Base-by-base conservation (phyloP, 1,140 invertebrate species). In the Hydropsyche tenuis region DNA sequence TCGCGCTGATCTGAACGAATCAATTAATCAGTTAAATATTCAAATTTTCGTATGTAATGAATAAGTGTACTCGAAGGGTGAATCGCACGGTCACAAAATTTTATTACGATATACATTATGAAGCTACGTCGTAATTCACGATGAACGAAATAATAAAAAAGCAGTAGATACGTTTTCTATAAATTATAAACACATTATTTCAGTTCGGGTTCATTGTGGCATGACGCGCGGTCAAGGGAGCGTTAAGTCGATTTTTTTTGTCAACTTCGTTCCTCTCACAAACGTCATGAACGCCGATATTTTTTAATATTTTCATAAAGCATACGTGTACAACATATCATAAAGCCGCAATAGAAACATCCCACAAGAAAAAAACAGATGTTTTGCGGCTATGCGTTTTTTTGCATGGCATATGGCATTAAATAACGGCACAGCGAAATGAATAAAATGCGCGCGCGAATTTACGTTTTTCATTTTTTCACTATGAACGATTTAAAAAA, bases 161-260 rank as follows among this genome's bases (percentile, higher is more conserved):
- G 42, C 22, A 37, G 12, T 14, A 56, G 46, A 46, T 70, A 60
- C 25, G 18, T 23, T 22, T 70, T 70, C 48, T 56, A 70, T 70
- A 60, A 70, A 70, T 70, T 70, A 70, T 70, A 70, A 70, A 70
- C 48, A 42, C 68, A 70, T 70, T 70, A 70, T 70, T 70, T 70
- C 51, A 23, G 48, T 56, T 70, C n/a, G 68, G 25, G 22, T 7
- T 46, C 68, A 53, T 70, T 70, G 68, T 70, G 27, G 23, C 68
- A 25, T 42, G 48, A 70, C 68, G 45, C 68, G 66, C 51, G 56
- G 5, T 70, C 68, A 70, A 70, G 68, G 68, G 51, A 70, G 48
- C 68, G 68, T 70, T 45, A 70, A 70, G 46, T 48, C 51, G 5
- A 3, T 60, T 65, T 42, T 70, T 70, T 56, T 70, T 69, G 7